phyloP scores from a whole-genome alignment of 2,113 vertebrate genomes.

The Actenoides hombroni region DNA sequence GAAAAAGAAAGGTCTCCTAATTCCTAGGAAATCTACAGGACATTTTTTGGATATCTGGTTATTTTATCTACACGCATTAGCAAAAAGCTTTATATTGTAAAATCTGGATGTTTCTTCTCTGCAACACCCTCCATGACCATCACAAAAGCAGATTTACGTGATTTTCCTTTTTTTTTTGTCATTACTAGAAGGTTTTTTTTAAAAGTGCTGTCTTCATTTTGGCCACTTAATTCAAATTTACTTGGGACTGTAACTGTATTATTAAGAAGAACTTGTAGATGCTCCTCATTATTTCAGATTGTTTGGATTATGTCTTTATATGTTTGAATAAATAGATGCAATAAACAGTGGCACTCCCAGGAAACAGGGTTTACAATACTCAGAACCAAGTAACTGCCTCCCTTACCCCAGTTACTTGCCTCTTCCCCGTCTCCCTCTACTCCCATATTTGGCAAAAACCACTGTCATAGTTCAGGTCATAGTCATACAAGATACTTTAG shows the following conservation, averaged over 20 bases:
- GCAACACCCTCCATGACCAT: neutral
- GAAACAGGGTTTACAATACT: neutral
- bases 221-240: neutral
- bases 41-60: neutral
- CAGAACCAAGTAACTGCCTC: neutral
- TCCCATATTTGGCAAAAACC: neutral
- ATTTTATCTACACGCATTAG: neutral
- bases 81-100: neutral
- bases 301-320: neutral
- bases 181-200: neutral
- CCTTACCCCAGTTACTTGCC: neutral
- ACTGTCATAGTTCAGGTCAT: neutral
- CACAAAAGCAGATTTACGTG: neutral
- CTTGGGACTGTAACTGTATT: neutral
- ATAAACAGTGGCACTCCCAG: neutral
- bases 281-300: neutral
- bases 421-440: neutral
- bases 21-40: neutral
- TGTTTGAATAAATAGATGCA: neutral
- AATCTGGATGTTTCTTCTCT: rapidly evolving
- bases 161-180: neutral
- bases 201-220: neutral
- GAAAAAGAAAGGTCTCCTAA: neutral
- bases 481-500: too few relatives aligned
- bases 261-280: neutral